Evolutionary conservation across 2,797 vertebrate species (phyloP).

Genomic region (Dermochelys coriacea): DNA sequence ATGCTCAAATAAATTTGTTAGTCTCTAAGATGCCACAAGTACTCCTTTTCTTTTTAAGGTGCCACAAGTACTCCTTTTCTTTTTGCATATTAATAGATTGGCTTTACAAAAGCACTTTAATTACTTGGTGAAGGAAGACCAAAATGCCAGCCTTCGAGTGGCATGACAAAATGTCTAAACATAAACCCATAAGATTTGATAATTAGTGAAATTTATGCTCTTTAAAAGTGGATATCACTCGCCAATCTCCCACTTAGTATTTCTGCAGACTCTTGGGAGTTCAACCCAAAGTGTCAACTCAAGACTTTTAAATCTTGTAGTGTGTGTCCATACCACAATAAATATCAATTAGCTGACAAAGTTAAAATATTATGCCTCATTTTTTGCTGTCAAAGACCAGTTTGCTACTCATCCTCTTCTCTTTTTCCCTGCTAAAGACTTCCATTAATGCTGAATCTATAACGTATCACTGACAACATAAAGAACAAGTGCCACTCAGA

Average conservation of each 20-base stretch:
- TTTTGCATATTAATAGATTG: background rate
- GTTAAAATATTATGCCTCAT: background rate
- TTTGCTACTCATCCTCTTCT: background rate
- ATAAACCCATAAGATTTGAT: background rate
- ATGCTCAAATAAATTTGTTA: too few relatives aligned
- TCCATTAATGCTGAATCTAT: background rate
- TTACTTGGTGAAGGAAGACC: slow-evolving; percentile 25
- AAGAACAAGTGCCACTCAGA: background rate
- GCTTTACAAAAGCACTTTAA: background rate
- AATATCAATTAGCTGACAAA: background rate
- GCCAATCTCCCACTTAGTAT: background rate
- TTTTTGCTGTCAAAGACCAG: background rate
- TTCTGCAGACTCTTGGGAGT: background rate
- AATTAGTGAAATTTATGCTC: background rate
- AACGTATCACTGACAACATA: background rate
- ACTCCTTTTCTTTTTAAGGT: too few relatives aligned
- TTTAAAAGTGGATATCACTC: background rate
- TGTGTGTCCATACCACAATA: background rate
- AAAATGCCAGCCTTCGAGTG: background rate
- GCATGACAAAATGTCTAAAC: background rate
- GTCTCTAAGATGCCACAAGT: too few relatives aligned
- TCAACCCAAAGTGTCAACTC: background rate
- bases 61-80: too few relatives aligned
- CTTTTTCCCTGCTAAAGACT: background rate
- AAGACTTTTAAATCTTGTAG: background rate